Percentiles rank a stretch among this genome's conserved stretches.
Conservation (phyloP, 2,113 vertebrate genomes). For the Eulemur macaco region DNA sequence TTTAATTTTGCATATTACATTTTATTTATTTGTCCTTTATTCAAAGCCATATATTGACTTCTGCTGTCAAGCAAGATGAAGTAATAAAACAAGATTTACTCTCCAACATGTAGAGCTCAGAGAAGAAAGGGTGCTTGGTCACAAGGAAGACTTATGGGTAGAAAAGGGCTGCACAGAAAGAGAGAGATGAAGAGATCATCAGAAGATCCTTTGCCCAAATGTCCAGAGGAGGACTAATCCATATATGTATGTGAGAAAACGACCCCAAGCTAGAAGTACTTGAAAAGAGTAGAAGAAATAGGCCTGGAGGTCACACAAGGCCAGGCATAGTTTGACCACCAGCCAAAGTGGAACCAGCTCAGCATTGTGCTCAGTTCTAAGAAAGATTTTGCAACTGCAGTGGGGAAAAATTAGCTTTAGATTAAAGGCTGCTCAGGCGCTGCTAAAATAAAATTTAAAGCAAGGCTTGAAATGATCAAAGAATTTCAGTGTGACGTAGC, state of each 20-base stretch:
- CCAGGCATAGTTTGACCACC: not conserved
- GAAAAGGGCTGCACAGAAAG: not conserved
- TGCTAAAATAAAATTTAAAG: conserved; percentile 18
- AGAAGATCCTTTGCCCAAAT: not conserved
- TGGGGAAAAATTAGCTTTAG: not conserved
- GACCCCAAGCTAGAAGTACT: not conserved
- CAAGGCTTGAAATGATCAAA: not conserved
- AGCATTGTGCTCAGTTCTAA: not conserved
- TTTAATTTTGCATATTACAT: not conserved
- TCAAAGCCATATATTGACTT: not conserved
- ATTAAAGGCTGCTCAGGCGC: not conserved
- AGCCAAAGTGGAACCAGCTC: not conserved
- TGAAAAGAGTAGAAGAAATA: not conserved
- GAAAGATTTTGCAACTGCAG: not conserved
- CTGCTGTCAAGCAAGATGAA: not conserved
- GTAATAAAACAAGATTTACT: not conserved
- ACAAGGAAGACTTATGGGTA: not conserved
- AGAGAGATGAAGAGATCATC: not conserved
- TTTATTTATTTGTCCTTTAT: not conserved
- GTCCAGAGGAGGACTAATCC: not conserved
- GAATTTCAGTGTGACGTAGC: not conserved
- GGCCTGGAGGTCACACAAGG: not conserved
- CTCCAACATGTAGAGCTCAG: not conserved
- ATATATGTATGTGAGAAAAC: not conserved
- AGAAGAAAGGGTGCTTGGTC: not conserved